Evolutionary conservation across 2,797 vertebrate genomes (phyloP), one percentile per base, ranked within the genome.

Genomic region (Chrysocyon brachyurus): DNA sequence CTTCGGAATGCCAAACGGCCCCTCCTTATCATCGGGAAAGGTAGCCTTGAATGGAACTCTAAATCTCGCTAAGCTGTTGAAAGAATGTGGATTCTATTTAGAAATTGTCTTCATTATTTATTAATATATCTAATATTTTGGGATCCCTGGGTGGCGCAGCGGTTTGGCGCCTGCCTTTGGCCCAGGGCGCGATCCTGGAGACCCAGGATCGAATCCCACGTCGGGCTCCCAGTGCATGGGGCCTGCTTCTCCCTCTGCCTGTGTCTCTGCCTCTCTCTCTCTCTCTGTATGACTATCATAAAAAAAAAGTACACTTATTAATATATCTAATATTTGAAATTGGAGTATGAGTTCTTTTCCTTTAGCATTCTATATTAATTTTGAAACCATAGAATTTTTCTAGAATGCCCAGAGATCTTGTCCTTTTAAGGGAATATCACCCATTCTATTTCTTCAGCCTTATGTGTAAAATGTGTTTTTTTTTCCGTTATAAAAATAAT

Each of bases 21-120:
- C 16, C 99, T 99, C 70, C 96, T 99, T 31, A 99, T 99, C 97
- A 96, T 99, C 49, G 99, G 99, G 72, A 99, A 99, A 99, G 99
- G 99, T 99, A 99, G 56, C 8, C 1, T 52, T 81, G 88, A 33
- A 6, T 77, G 68, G 83, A 28, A 21, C 56, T 91, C 75, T 85
- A 11, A 94, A 4, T 59, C 56, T 22, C 93, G 2, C 12, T 4
- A 0, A 19, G 0, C 66, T 33, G 7, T 54, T n/a, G 16, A 93
- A 90, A 94, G 75, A 92, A 87, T 79, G 56, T 19, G 21, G 5
- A 16, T 73, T 86, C 56, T 64, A 19, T 79, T 79, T 46, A 85
- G 73, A 73, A 73, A 26, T 54, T 70, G 9, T 93, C 46, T 79
- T 75, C 2, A 2, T 81, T 56, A 21, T 40, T 92, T 90, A 31